Evolutionary conservation across 2,888 invertebrate genomes (phyloP), one percentile per base, ranked within the genome.

Genomic region (Drosophila maculinotata): DNA sequence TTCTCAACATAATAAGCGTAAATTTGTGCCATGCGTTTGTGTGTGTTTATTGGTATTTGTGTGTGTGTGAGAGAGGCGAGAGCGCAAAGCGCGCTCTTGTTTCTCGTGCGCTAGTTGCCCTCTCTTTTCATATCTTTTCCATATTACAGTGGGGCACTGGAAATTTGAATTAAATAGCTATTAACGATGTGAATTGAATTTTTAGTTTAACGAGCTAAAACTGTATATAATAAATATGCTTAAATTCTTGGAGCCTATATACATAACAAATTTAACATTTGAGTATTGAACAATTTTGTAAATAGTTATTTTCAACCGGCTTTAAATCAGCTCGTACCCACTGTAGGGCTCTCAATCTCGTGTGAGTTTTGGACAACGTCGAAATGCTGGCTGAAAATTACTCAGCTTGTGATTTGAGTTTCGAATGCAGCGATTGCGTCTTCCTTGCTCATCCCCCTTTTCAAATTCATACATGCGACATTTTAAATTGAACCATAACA

Each of bases 1-100:
- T 86, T 88, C 80, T 81, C 86, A 87, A 72, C 88, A 87, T 79
- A 87, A 79, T 87, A 81, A 87, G 74, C 87, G 87, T 84, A 69
- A 65, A 76, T 79, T 82, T 53, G 53, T 70, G 59, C 23, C 33
- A 28, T 67, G 67, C 39, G 41, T 56, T 31, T 42, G 60, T 49
- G 64, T 54, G 72, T 15, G 45, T 51, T 48, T 53, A 54, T 39
- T 44, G 57, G 44, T 49, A 49, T 49, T 31, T 71, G 36, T 45
- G 41, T 14, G 14, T 68, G 41, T 44, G 44, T 38, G 49, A 31
- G 49, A 47, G 15, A 52, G 66, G 51, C 47, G 31, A 36, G 42
- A 73, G 45, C 51, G 64, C 31, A 9, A 30, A 45, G 45, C 58
- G 20, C 60, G 52, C 69, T 56, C 58, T 74, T 48, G 47, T 42